Percentiles rank a stretch among this genome's conserved stretches.
These are phyloP conservation scores for Corythucha ciliata DNA, from an alignment of 2,888 invertebrate species.

Conservation along the genomic window DNA sequence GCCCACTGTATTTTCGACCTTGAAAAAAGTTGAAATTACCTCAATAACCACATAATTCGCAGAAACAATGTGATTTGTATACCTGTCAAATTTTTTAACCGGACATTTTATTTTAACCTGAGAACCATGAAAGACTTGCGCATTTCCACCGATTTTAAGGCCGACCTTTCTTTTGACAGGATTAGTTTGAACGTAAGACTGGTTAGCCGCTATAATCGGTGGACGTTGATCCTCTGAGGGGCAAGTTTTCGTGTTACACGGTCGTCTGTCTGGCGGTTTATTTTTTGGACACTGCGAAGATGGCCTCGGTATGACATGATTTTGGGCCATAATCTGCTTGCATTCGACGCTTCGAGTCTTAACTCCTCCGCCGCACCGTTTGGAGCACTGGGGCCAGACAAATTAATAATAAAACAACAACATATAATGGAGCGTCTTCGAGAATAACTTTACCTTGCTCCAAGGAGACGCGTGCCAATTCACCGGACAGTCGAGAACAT, in stretches of 20 bases:
- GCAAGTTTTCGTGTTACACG: slow-evolving; percentile 78
- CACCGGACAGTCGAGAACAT: slow-evolving; percentile 84
- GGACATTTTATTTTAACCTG: slow-evolving; percentile 91
- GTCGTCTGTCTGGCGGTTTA: slow-evolving; percentile 65
- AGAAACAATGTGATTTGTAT: slow-evolving; percentile 3
- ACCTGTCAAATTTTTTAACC: slow-evolving; percentile 60
- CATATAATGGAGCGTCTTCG: too few species aligned
- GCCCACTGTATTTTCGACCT: slow-evolving; percentile 80
- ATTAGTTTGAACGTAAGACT: slow-evolving; percentile 72
- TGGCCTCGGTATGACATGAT: slow-evolving; percentile 74
- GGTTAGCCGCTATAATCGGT: slow-evolving; percentile 55
- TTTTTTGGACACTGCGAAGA: slow-evolving; percentile 63
- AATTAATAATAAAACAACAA: too few species aligned
- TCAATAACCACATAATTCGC: background rate
- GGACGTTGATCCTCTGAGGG: slow-evolving; percentile 60
- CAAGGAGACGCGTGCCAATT: slow-evolving; percentile 81
- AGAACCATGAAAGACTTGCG: slow-evolving; percentile 81
- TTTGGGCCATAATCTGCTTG: slow-evolving; percentile 86
- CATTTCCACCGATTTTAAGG: slow-evolving; percentile 81
- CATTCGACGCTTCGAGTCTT: slow-evolving; percentile 74
- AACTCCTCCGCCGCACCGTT: slow-evolving; percentile 84
- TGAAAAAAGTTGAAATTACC: slow-evolving; percentile 16
- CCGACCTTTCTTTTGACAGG: slow-evolving; percentile 68
- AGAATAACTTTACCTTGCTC: slow-evolving; percentile 58
- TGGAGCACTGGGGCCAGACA: slow-evolving; percentile 57